phyloP scores from a whole-genome alignment of 2,113 vertebrate species.

The Sceloporus tristichus region DNA sequence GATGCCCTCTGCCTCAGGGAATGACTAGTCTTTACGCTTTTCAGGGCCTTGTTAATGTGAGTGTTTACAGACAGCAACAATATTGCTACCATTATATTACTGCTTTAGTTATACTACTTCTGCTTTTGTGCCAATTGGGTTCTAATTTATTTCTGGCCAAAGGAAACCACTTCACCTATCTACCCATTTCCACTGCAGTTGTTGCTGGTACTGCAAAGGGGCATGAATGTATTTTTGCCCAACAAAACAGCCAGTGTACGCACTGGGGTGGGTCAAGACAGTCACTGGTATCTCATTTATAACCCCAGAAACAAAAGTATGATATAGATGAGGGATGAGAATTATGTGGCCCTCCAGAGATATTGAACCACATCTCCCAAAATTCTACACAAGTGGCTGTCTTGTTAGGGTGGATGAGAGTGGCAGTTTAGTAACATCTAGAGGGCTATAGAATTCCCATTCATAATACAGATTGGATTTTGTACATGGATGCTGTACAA shows the following conservation, averaged over 20 bases:
- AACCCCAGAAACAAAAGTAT: background rate
- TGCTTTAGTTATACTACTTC: background rate
- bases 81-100: background rate
- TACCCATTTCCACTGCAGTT: background rate
- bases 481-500: background rate
- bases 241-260: background rate
- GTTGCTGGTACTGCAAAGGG: background rate
- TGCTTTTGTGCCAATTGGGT: background rate
- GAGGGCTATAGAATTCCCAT: background rate
- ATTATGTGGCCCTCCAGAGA: too few relatives aligned
- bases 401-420: too few relatives aligned
- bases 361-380: too few relatives aligned
- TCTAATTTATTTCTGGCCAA: background rate
- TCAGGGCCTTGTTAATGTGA: conserved; percentile 14
- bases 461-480: background rate
- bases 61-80: conserved; percentile 7
- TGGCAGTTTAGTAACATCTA: too few relatives aligned
- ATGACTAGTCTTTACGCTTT: conserved; percentile 40
- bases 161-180: background rate
- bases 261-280: background rate
- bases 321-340: too few relatives aligned
- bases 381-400: too few relatives aligned
- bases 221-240: background rate
- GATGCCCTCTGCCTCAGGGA: conserved; percentile 64
- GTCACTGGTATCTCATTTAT: background rate